phyloP scores from a whole-genome alignment of 2,797 vertebrate genomes.

The Artibeus jamaicensis region DNA sequence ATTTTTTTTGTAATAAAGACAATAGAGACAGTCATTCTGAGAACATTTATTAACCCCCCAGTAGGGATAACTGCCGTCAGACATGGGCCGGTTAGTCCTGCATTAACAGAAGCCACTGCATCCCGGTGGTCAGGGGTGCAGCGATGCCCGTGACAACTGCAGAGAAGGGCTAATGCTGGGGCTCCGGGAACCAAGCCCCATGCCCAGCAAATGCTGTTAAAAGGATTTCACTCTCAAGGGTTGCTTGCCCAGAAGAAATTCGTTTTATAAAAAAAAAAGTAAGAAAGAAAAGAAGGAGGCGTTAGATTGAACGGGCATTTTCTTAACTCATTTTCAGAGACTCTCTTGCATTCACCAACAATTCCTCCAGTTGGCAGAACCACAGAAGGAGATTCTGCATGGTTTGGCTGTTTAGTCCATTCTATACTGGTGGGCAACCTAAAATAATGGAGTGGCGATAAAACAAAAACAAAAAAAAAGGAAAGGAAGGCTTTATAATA shows the following conservation, averaged over 20 bases:
- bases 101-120: slow-evolving; percentile 78
- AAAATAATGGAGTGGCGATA: slow-evolving; percentile 62
- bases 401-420: not conserved
- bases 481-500: slow-evolving; percentile 72
- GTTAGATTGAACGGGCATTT: slow-evolving; percentile 70
- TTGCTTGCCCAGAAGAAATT: slow-evolving; percentile 62
- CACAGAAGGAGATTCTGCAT: slow-evolving; percentile 37
- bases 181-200: slow-evolving; percentile 67
- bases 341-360: slow-evolving; percentile 62
- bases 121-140: slow-evolving; percentile 71
- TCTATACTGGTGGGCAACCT: slow-evolving; percentile 44
- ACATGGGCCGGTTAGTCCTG: slow-evolving; percentile 79
- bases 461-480: slow-evolving; percentile 49
- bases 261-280: slow-evolving; percentile 53
- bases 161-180: slow-evolving; percentile 73
- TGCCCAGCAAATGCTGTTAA: slow-evolving; percentile 65
- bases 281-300: slow-evolving; percentile 13
- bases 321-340: slow-evolving; percentile 71
- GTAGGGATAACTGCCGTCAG: slow-evolving; percentile 77
- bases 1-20: slow-evolving; percentile 76
- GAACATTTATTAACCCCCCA: slow-evolving; percentile 80
- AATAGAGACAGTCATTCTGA: slow-evolving; percentile 77
- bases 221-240: slow-evolving; percentile 65
- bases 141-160: slow-evolving; percentile 2
- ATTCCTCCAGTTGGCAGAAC: slow-evolving; percentile 46